phyloP scores from a whole-genome alignment of 2,113 vertebrate species.

The Alethe castanea region DNA sequence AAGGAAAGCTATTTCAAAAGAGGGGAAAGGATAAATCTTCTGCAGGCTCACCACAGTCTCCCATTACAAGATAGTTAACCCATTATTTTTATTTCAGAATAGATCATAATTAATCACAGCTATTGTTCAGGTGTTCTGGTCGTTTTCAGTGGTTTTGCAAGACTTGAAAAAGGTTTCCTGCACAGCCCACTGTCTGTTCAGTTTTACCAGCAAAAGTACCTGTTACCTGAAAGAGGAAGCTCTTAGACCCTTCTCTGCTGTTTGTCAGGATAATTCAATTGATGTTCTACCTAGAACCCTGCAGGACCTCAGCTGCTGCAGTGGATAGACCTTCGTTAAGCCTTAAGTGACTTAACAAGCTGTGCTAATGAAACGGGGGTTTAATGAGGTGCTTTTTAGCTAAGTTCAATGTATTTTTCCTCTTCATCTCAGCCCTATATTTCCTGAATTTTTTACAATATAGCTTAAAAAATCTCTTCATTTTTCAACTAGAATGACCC shows the following conservation, averaged over 20 bases:
- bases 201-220: not conserved
- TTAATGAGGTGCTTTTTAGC: constrained; percentile 44
- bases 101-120: constrained; percentile 4
- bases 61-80: not conserved
- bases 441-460: not conserved
- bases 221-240: not conserved
- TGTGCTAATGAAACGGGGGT: not conserved
- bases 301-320: constrained; percentile 30
- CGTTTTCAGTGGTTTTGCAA: not conserved
- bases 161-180: not conserved
- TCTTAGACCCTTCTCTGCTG: not conserved
- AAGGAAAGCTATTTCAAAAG: not conserved
- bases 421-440: constrained; percentile 3
- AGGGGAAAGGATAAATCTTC: not conserved
- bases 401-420: not conserved
- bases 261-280: constrained; percentile 21
- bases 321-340: constrained; percentile 27
- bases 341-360: constrained; percentile 31
- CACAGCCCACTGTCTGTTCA: not conserved
- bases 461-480: not conserved
- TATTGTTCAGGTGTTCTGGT: not conserved
- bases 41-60: not conserved
- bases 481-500: not conserved
- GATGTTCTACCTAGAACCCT: constrained; percentile 43
- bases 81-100: not conserved